A percentile compares a stretch with the other conserved stretches of the same genome.
Conservation (phyloP, 2,888 invertebrate genomes). For the Agrochola lota region DNA sequence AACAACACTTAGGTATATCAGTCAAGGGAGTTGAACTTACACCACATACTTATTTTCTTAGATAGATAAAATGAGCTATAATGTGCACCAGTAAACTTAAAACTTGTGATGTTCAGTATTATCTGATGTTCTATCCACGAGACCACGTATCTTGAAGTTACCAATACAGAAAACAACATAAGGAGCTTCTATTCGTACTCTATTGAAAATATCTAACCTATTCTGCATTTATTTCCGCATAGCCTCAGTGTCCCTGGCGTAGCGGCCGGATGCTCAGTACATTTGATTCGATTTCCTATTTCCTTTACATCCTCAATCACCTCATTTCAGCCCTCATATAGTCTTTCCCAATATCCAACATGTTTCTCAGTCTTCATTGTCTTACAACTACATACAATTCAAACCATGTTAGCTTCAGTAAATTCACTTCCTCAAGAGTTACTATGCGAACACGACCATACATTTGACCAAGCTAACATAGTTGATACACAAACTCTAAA, state of each 20-base stretch:
- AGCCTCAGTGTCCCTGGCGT: not conserved
- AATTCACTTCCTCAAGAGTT: slow-evolving; percentile 47
- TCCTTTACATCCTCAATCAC: not conserved
- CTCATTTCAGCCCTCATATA: not conserved
- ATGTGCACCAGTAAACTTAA: not conserved
- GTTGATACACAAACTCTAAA: slow-evolving; percentile 35
- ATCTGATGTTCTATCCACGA: not conserved
- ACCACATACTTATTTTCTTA: not conserved
- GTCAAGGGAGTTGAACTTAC: not conserved
- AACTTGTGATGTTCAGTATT: not conserved
- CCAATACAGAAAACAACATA: not conserved
- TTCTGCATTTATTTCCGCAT: too few relatives aligned
- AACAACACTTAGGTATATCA: not conserved
- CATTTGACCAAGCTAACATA: slow-evolving; percentile 40
- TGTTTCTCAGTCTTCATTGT: slow-evolving; percentile 7
- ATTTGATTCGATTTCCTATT: too few relatives aligned
- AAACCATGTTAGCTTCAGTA: slow-evolving; percentile 15
- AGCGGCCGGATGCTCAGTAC: too few relatives aligned
- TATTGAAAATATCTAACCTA: not conserved
- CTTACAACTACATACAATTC: not conserved
- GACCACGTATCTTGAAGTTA: not conserved
- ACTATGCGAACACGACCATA: slow-evolving; percentile 33
- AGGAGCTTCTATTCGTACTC: not conserved
- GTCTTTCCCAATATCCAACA: not conserved
- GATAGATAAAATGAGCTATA: not conserved